Evolutionary conservation across 2,113 vertebrate species (phyloP).

Genomic region (Lagopus muta): DNA sequence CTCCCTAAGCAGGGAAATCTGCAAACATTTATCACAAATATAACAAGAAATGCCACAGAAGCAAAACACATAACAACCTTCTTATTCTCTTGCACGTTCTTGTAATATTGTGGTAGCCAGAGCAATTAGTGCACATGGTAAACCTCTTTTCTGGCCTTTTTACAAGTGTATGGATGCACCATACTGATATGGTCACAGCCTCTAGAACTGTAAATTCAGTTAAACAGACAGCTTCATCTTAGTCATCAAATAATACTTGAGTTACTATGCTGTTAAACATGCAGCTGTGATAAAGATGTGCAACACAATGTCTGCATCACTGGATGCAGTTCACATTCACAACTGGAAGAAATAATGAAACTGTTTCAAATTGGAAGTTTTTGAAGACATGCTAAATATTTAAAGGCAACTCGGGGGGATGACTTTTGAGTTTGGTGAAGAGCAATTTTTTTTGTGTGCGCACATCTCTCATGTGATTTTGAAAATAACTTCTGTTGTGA

Average conservation of each 20-base stretch:
- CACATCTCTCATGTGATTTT: not conserved
- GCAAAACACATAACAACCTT: not conserved
- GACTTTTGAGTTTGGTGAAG: not conserved
- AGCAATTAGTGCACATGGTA: not conserved
- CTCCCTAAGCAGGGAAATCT: constrained; percentile 37
- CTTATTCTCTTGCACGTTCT: not conserved
- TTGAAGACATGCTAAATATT: not conserved
- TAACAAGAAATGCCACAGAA: not conserved
- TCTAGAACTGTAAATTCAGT: not conserved
- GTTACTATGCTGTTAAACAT: not conserved
- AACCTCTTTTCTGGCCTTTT: not conserved
- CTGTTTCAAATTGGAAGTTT: not conserved
- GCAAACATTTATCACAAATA: constrained; percentile 45
- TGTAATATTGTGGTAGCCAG: constrained; percentile 14
- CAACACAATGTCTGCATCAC: not conserved
- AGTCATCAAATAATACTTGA: not conserved
- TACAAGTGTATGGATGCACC: not conserved
- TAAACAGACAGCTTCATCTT: not conserved
- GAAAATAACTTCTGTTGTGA: not conserved
- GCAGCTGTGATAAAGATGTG: not conserved
- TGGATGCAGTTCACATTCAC: no score
- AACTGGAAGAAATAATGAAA: not conserved
- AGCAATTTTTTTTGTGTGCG: not conserved
- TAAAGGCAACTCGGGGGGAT: not conserved
- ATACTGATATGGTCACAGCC: not conserved